Evolutionary conservation across 2,113 vertebrate genomes (phyloP).

Genomic region (Chrysochloris asiatica): DNA sequence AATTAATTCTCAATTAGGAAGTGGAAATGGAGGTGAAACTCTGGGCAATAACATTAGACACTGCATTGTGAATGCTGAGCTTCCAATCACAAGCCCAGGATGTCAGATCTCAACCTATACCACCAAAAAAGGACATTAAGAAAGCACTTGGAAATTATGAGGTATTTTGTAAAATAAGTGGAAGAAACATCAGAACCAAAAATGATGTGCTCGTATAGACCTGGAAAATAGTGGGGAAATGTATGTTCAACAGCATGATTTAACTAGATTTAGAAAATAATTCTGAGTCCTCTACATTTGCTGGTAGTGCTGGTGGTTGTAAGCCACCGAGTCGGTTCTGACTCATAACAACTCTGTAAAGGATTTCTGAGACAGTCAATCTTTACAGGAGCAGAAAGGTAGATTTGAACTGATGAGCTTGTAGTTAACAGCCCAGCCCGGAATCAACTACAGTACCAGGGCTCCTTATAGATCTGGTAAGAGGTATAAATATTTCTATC

Average conservation of each 20-base stretch:
- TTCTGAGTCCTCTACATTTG: background rate
- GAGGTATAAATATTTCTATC: background rate
- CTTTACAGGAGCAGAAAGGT: too few relatives aligned
- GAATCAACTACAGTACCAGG: too few relatives aligned
- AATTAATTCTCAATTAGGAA: constrained; percentile 43
- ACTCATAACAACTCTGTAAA: too few relatives aligned
- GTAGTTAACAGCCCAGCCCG: too few relatives aligned
- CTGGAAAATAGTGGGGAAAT: background rate
- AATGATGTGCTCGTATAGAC: background rate
- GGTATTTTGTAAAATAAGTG: background rate
- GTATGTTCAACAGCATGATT: background rate
- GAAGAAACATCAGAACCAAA: background rate
- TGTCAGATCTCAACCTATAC: background rate
- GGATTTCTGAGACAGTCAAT: too few relatives aligned
- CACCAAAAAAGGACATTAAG: background rate
- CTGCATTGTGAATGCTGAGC: background rate
- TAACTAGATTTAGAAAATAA: background rate
- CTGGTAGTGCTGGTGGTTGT: background rate
- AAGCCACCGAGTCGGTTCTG: too few relatives aligned
- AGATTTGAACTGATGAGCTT: too few relatives aligned
- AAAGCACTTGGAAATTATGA: background rate
- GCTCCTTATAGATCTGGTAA: background rate
- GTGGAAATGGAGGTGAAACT: background rate
- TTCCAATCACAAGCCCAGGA: background rate
- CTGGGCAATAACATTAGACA: background rate